Conservation (phyloP, 2,113 vertebrate species). For the Tragelaphus strepsiceros region DNA sequence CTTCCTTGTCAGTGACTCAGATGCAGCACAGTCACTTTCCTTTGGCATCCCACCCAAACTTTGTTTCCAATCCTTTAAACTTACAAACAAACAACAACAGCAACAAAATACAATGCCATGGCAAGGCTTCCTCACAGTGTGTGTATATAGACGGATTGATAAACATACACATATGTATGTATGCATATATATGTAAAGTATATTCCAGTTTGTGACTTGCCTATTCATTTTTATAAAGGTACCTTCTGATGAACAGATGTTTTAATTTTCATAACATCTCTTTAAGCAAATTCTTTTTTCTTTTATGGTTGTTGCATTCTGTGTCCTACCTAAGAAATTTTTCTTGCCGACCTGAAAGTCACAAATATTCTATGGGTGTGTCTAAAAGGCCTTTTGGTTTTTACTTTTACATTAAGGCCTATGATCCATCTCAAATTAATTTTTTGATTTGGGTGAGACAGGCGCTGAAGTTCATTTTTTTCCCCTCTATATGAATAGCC, state of each 20-base stretch:
- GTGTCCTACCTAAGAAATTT: neutral
- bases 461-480: neutral
- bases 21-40: neutral
- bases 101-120: neutral
- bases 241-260: neutral
- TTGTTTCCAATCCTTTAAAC: neutral
- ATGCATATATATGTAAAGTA: neutral
- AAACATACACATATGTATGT: neutral
- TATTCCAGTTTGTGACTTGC: neutral
- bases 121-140: neutral
- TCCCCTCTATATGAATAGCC: neutral
- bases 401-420: neutral
- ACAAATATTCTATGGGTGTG: neutral
- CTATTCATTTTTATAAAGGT: neutral
- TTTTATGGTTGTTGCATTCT: neutral
- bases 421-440: neutral
- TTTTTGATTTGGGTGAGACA: neutral
- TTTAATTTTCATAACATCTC: neutral
- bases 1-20: fast-evolving
- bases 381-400: neutral
- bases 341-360: neutral
- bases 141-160: neutral
- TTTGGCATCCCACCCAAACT: neutral
- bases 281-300: neutral
- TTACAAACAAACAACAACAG: neutral